These are phyloP conservation scores for Entosphenus tridentatus DNA, from an alignment of 2,113 vertebrate species.

Conservation along the genomic window DNA sequence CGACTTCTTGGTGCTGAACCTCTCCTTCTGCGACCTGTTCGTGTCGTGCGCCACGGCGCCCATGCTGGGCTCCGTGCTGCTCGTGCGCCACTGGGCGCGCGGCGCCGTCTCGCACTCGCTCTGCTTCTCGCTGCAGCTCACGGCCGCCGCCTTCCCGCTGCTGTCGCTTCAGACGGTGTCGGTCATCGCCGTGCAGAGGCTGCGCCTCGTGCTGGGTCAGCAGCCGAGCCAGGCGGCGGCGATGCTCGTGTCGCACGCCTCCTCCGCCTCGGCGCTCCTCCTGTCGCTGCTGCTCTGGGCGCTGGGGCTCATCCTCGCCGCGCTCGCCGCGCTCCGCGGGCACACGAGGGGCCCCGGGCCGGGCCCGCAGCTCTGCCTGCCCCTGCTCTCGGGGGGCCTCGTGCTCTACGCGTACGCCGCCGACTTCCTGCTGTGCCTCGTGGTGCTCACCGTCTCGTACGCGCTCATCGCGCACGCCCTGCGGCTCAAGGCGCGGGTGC, in stretches of 20 bases:
- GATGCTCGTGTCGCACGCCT: conserved; percentile 17
- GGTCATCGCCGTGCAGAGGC: conserved; percentile 64
- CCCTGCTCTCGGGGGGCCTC: conserved; percentile 38
- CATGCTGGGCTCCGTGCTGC: neutral
- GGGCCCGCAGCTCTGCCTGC: conserved; percentile 37
- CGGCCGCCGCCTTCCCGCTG: conserved; percentile 69
- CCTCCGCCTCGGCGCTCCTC: conserved; percentile 50
- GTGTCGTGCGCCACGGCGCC: conserved; percentile 67
- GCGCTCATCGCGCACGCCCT: conserved; percentile 65
- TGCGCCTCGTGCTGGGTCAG: conserved; percentile 64
- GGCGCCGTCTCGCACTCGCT: conserved; percentile 40
- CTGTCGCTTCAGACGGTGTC: conserved; percentile 90
- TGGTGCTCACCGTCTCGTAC: conserved; percentile 58
- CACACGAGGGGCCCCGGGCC: neutral
- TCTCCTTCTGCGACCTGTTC: conserved; percentile 86
- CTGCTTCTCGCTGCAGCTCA: conserved; percentile 78
- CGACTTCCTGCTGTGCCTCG: conserved; percentile 68
- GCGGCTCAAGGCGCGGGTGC: conserved; percentile 45
- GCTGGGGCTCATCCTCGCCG: conserved; percentile 64
- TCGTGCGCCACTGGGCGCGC: conserved; percentile 30
- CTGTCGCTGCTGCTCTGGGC: conserved; percentile 63
- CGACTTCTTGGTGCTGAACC: conserved; percentile 87
- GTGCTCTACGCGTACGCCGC: conserved; percentile 55
- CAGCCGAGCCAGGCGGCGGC: conserved; percentile 24
- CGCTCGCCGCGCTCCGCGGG: conserved; percentile 38